Evolutionary conservation across 1,140 invertebrate species (phyloP), one percentile per base, ranked within the genome.

Genomic region (Mactra quadrangularis): DNA sequence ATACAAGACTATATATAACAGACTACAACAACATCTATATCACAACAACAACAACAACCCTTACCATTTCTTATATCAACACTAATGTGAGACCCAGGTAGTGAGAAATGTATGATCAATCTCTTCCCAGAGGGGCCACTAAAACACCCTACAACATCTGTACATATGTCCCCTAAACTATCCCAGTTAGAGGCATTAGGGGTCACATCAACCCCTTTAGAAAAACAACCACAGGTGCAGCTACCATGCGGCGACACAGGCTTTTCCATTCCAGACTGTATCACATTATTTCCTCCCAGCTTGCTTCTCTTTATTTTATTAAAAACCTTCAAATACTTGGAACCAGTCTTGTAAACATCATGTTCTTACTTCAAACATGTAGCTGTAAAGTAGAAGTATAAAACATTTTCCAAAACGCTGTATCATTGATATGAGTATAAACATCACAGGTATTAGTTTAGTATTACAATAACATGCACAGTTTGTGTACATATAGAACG

Each of bases 21-120:
- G 7, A 22, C 27, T 22, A 55, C 27, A 27, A n/a, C 19, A 55
- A 55, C n/a, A n/a, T 6, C 19, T 9, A 27, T 19, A 22, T 4
- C 27, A 27, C 27, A 27, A 55, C 53, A 55, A 72, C 52, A 29
- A 62, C 60, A 77, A 31, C 27, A 47, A 62, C 33, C 53, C 75
- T 77, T 77, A 77, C 75, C 75, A 77, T 77, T 77, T 52, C 41
- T 45, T 15, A 77, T 64, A 25, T 77, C 75, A 52, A 77, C 38
- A 15, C 59, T 59, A 25, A 77, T 60, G 15, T 64, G 60, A 9
- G 75, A 64, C 33, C 60, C 57, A 1, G 75, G 60, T 13, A 77
- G 50, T 17, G 60, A 77, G 33, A 77, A 64, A 33, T 77, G 75
- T 31, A 77, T 45, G 6, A 77, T 55, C 17, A 77, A 38, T 9